Base-by-base conservation (phyloP, 1,140 invertebrate species). In the Leptopilina boulardi region DNA sequence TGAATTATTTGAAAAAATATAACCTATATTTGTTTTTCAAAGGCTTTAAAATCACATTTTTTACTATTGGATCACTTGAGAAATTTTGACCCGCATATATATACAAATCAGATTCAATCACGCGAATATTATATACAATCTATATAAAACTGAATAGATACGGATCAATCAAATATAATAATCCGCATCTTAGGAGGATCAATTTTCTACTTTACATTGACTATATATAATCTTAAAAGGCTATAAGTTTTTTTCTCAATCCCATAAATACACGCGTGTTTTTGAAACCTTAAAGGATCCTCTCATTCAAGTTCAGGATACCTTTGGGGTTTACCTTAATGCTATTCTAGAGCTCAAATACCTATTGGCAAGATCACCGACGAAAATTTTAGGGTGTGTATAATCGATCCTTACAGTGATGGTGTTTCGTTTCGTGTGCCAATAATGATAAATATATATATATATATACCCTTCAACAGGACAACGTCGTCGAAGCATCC, bases 381-480 rank as follows among this genome's bases (percentile, higher is more conserved):
- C 56, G 11, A 66, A 66, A 66, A 66, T 66, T 59, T 66, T 66
- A 66, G 56, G 56, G 56, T 66, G 56, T 66, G 56, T 21, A 66
- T 66, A 66, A 66, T 66, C 56, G 56, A 66, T 66, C 56, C 56
- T 66, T 10, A n/a, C n/a, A n/a, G 19, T 23, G 56, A 6, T 23
- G 56, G 21, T 66, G 56, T 66, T 66, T 66, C 56, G 56, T 66
- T 66, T 66, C 56, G 56, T 21, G 56, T 66, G 56, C 56, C 23
- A 21, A 66, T 26, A 26, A n/a, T n/a, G n/a, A n/a, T n/a, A n/a
- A n/a, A n/a, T n/a, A n/a, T n/a, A n/a, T n/a, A n/a, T n/a, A n/a
- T n/a, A 47, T 13, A 47, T 47, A 66, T 66, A 30, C 21, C 56
- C 56, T 13, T 66, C 13, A n/a, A 5, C 56, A 66, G 56, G 56